Conservation (phyloP, 1,140 invertebrate species). For the Antheraea pernyi region DNA sequence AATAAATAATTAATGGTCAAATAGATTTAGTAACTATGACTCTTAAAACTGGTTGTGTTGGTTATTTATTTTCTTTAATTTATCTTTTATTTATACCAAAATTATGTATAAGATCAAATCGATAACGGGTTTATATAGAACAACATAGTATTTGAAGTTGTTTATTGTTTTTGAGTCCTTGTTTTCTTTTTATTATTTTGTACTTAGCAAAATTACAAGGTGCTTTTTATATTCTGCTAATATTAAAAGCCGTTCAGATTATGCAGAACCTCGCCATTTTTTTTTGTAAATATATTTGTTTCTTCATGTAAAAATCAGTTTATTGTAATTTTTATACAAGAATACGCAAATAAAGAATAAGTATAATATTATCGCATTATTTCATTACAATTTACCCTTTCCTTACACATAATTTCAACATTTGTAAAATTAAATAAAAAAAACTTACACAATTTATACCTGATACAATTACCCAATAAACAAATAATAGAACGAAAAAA, state of each 20-base stretch:
- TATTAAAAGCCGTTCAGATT: constrained; percentile 33
- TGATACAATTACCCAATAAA: too few species aligned
- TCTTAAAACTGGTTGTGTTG: constrained; percentile 64
- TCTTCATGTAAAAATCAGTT: constrained; percentile 63
- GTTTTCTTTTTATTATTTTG: constrained; percentile 57
- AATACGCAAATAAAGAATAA: constrained; percentile 67
- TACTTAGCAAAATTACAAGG: constrained; percentile 67
- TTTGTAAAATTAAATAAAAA: too few species aligned
- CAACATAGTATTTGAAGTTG: constrained; percentile 46
- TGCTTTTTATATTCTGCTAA: constrained; percentile 54
- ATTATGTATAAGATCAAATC: constrained; percentile 52
- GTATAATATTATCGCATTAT: constrained; percentile 4
- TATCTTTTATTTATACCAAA: constrained; percentile 72
- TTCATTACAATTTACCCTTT: not conserved
- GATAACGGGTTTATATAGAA: constrained; percentile 56
- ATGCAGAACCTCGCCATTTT: constrained; percentile 59
- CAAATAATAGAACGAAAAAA: too few species aligned
- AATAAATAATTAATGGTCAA: not conserved
- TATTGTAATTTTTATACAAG: constrained; percentile 75
- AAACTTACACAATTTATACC: too few species aligned
- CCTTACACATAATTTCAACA: too few species aligned
- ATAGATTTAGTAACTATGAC: constrained; percentile 3
- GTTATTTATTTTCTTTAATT: constrained; percentile 75
- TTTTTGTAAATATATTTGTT: constrained; percentile 64
- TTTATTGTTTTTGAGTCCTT: constrained; percentile 56